phyloP scores from a whole-genome alignment of 2,888 invertebrate species.

The Linnaemya tessellans region DNA sequence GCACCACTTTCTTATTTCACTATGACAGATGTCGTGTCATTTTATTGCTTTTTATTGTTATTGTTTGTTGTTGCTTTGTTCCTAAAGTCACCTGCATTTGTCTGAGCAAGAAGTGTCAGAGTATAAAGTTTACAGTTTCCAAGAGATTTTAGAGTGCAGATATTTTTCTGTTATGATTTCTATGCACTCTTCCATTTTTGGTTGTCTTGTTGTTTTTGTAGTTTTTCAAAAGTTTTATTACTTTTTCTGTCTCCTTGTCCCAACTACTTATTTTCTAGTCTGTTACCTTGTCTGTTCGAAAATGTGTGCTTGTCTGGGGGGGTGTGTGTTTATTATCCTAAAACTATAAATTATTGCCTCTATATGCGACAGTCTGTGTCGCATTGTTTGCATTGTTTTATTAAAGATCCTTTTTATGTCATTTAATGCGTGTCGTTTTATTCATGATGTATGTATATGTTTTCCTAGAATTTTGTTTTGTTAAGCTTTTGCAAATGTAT shows the following conservation, averaged over 20 bases:
- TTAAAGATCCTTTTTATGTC: constrained; percentile 39
- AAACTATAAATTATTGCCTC: constrained; percentile 65
- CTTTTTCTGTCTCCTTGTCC: not conserved
- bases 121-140: constrained; percentile 14
- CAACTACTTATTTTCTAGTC: constrained; percentile 35
- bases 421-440: constrained; percentile 35
- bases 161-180: constrained; percentile 39
- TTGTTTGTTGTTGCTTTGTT: constrained; percentile 38
- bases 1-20: constrained; percentile 23
- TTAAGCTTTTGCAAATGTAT: constrained; percentile 20
- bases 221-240: not conserved
- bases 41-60: constrained; percentile 55
- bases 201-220: not conserved
- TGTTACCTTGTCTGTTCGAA: constrained; percentile 20
- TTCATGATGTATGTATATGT: constrained; percentile 5
- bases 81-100: constrained; percentile 44
- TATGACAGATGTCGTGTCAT: constrained; percentile 58
- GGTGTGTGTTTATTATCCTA: not conserved
- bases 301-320: not conserved
- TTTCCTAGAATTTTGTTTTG: constrained; percentile 45
- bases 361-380: constrained; percentile 19
- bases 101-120: constrained; percentile 14
- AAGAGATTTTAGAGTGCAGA: not conserved
- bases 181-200: not conserved
- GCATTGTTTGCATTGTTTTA: constrained; percentile 10